These are phyloP conservation scores for Beris chalybata DNA, from an alignment of 2,888 invertebrate species.

Conservation along the genomic window DNA sequence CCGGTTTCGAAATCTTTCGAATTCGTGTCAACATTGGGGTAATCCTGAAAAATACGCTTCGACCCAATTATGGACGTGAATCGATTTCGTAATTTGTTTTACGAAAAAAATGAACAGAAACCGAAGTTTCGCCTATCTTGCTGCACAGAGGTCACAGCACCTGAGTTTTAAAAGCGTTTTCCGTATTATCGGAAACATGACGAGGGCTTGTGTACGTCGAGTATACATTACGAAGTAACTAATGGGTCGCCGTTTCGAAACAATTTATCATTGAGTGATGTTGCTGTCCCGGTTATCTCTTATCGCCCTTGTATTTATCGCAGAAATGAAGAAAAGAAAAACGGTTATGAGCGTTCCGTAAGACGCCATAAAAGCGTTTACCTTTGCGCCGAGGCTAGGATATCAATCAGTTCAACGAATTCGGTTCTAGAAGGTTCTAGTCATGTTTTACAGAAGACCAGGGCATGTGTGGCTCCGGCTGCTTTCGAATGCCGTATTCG, in stretches of 20 bases:
- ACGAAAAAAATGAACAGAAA: conserved; percentile 4
- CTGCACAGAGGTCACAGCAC: background rate
- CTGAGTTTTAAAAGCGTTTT: background rate
- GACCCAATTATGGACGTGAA: conserved; percentile 18
- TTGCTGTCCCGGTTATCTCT: background rate
- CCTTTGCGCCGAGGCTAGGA: too few relatives aligned
- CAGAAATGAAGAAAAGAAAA: too few relatives aligned
- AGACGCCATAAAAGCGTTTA: too few relatives aligned
- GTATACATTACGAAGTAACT: background rate
- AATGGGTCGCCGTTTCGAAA: conserved; percentile 3
- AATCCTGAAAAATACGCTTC: conserved; percentile 2
- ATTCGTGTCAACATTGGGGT: conserved; percentile 7
- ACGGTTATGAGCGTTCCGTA: too few relatives aligned
- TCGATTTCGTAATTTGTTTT: conserved; percentile 26
- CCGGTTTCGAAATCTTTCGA: conserved; percentile 6
- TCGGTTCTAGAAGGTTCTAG: too few relatives aligned
- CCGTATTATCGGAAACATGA: conserved; percentile 15
- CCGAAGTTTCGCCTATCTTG: conserved; percentile 8
- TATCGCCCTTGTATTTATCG: background rate
- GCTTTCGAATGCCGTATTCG: too few relatives aligned
- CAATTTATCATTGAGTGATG: conserved; percentile 3
- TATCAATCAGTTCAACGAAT: too few relatives aligned
- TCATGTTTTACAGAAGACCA: too few relatives aligned
- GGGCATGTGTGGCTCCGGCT: too few relatives aligned
- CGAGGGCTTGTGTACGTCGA: conserved; percentile 8